phyloP scores from a whole-genome alignment of 2,113 vertebrate genomes.

The Furnarius figulus region DNA sequence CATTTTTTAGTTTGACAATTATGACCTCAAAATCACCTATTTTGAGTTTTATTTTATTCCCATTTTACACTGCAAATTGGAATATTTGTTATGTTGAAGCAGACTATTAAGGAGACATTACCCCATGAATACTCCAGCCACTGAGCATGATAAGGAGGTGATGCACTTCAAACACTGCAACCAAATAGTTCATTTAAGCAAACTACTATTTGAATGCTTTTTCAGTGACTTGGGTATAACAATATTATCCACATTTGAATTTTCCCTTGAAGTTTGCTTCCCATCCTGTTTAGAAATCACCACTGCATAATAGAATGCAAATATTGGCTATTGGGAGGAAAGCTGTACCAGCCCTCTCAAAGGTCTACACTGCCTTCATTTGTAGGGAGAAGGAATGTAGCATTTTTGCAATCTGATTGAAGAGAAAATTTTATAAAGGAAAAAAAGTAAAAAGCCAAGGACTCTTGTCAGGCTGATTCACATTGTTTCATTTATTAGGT shows the following conservation, averaged over 20 bases:
- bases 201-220: not conserved
- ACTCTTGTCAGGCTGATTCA: not conserved
- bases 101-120: not conserved
- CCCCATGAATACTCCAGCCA: not conserved
- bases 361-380: not conserved
- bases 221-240: not conserved
- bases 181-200: not conserved
- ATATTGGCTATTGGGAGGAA: not conserved
- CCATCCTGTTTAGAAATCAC: not conserved
- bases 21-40: not conserved
- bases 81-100: not conserved
- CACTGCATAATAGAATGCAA: not conserved
- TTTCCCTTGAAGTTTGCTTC: not conserved
- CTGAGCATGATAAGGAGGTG: not conserved
- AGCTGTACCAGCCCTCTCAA: not conserved
- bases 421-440: not conserved
- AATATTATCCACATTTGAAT: not conserved
- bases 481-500: not conserved
- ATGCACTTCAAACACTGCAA: not conserved
- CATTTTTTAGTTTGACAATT: not conserved
- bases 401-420: not conserved
- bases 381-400: not conserved
- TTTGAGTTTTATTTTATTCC: constrained; percentile 19
- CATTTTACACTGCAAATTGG: not conserved
- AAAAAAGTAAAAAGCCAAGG: not conserved